Conservation (phyloP, 2,888 invertebrate genomes). For the Phanerotoma sp. region DNA sequence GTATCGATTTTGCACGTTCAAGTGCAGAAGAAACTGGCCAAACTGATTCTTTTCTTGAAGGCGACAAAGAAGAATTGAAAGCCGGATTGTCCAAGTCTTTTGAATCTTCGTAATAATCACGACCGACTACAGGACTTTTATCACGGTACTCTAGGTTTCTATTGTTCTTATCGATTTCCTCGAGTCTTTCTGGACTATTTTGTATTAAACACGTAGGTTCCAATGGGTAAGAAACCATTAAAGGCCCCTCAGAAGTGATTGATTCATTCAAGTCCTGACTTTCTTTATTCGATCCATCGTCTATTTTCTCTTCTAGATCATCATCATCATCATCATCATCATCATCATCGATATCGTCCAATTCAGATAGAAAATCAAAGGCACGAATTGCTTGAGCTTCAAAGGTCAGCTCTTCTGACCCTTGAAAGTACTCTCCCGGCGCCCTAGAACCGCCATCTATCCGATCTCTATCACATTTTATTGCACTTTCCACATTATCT, state of each 20-base stretch:
- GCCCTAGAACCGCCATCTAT: constrained; percentile 27
- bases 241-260: not conserved
- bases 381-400: constrained; percentile 48
- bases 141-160: constrained; percentile 27
- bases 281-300: constrained; percentile 13
- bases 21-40: not conserved
- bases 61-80: constrained; percentile 25
- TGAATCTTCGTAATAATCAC: constrained; percentile 14
- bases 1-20: not conserved
- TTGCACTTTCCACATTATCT: constrained; percentile 3
- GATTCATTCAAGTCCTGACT: constrained; percentile 19
- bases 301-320: not conserved
- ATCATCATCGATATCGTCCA: constrained; percentile 42
- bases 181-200: constrained; percentile 10
- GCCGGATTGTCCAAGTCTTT: constrained; percentile 16
- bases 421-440: not conserved
- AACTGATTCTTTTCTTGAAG: constrained; percentile 9
- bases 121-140: constrained; percentile 10
- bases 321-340: constrained; percentile 40
- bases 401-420: constrained; percentile 25
- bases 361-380: constrained; percentile 50
- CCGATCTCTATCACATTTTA: constrained; percentile 11
- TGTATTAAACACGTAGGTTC: constrained; percentile 35
- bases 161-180: constrained; percentile 21
- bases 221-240: constrained; percentile 30